These are phyloP conservation scores for Alethe castanea DNA, from an alignment of 2,113 vertebrate species.

Conservation along the genomic window DNA sequence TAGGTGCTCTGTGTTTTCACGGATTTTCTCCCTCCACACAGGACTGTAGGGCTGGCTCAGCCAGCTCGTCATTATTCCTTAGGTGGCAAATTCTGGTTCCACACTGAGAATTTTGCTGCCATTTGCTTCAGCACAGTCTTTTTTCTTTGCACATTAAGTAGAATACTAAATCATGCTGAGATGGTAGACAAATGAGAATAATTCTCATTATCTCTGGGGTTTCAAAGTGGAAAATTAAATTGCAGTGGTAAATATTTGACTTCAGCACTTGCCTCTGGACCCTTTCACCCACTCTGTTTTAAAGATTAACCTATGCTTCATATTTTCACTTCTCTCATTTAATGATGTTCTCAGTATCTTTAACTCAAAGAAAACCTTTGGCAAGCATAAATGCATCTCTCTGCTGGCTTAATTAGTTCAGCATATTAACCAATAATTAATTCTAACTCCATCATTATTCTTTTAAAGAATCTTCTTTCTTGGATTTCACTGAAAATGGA, in stretches of 20 bases:
- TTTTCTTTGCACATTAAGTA: not conserved
- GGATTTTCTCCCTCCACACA: not conserved
- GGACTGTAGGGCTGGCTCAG: fast-evolving
- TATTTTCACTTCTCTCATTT: constrained; percentile 27
- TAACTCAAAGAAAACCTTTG: constrained; percentile 41
- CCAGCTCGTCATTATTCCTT: not conserved
- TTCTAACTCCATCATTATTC: constrained; percentile 22
- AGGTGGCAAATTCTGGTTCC: not conserved
- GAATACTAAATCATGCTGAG: constrained; percentile 41
- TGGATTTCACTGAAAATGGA: constrained; percentile 14
- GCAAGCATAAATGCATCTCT: constrained; percentile 35
- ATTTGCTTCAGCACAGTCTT: not conserved
- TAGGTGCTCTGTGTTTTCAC: not conserved
- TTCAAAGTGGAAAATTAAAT: constrained; percentile 59
- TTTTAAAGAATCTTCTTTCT: constrained; percentile 2
- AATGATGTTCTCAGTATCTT: constrained; percentile 9
- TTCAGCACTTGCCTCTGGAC: constrained; percentile 37
- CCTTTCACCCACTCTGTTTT: constrained; percentile 28
- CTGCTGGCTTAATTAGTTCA: constrained; percentile 51
- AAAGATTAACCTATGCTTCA: constrained; percentile 47
- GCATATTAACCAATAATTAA: constrained; percentile 56
- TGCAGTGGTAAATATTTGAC: constrained; percentile 61
- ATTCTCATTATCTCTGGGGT: constrained; percentile 50
- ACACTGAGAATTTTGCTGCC: not conserved
- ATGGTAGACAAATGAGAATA: constrained; percentile 40